Evolutionary conservation across 2,797 vertebrate genomes (phyloP).

Genomic region (Eurystomus glaucurus): DNA sequence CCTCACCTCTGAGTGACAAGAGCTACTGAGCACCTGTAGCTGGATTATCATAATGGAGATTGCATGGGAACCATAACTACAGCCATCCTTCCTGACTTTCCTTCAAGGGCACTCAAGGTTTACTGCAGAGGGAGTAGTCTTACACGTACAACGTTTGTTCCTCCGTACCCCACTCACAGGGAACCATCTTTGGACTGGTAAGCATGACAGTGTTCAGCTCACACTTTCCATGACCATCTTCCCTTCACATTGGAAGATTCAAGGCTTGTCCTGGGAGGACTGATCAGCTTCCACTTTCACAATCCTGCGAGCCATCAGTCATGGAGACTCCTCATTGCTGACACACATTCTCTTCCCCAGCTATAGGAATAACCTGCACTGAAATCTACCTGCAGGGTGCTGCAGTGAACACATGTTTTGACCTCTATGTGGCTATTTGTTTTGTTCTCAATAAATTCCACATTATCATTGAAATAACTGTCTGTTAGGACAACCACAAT

Average conservation of each 20-base stretch:
- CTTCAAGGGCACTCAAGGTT: not conserved
- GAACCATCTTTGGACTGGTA: not conserved
- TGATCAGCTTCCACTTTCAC: not conserved
- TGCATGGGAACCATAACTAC: not conserved
- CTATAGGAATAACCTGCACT: not conserved
- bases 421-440: constrained; percentile 1
- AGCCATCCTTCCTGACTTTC: not conserved
- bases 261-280: not conserved
- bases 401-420: not conserved
- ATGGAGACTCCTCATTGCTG: not conserved
- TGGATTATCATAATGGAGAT: not conserved
- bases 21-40: not conserved
- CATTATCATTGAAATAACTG: not conserved
- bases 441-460: not conserved
- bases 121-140: not conserved
- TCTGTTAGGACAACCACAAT: not conserved
- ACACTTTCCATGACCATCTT: not conserved
- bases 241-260: not conserved
- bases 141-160: not conserved
- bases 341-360: not conserved
- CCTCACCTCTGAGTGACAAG: not conserved
- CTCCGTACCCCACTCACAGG: not conserved
- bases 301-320: not conserved
- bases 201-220: not conserved
- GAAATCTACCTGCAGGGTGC: not conserved